phyloP scores from a whole-genome alignment of 2,888 invertebrate species.

The Thymelicus sylvestris region DNA sequence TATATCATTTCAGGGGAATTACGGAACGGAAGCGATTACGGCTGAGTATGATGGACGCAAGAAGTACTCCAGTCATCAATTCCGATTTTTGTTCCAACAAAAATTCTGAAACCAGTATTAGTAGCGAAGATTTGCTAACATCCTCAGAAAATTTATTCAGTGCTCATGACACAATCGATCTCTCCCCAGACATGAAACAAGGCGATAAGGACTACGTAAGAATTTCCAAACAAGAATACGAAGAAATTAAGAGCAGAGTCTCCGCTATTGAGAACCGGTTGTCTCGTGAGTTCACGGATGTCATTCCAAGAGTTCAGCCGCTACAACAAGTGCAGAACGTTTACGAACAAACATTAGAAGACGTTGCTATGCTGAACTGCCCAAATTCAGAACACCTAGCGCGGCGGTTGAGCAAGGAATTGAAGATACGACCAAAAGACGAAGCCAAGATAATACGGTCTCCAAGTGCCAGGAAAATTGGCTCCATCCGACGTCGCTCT shows the following conservation, averaged over 20 bases:
- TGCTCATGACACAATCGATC: slow-evolving; percentile 74
- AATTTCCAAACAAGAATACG: slow-evolving; percentile 90
- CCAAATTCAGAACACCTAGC: slow-evolving; percentile 89
- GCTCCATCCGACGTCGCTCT: slow-evolving; percentile 89
- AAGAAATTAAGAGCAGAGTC: slow-evolving; percentile 90
- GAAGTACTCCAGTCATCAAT: slow-evolving; percentile 72
- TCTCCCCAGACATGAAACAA: slow-evolving; percentile 73
- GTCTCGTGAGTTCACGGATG: slow-evolving; percentile 87
- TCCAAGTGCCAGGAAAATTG: slow-evolving; percentile 93
- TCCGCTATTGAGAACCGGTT: slow-evolving; percentile 89
- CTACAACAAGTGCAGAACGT: slow-evolving; percentile 88
- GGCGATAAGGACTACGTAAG: slow-evolving; percentile 86
- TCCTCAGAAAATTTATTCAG: slow-evolving; percentile 76
- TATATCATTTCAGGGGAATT: slow-evolving; percentile 62
- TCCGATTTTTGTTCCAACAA: slow-evolving; percentile 66
- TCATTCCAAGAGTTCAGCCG: slow-evolving; percentile 77
- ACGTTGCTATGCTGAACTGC: slow-evolving; percentile 86
- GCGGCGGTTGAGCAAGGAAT: slow-evolving; percentile 87
- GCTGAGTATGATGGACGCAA: slow-evolving; percentile 73
- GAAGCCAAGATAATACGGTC: slow-evolving; percentile 90
- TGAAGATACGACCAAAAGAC: slow-evolving; percentile 89
- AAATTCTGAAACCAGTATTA: slow-evolving; percentile 73
- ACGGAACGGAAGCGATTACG: slow-evolving; percentile 77
- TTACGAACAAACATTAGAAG: slow-evolving; percentile 89
- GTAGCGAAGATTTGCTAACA: slow-evolving; percentile 74